Percentiles rank a stretch among this genome's conserved stretches.
Conservation (phyloP, 1,140 invertebrate species). For the Macrotrachela quadricornifera region DNA sequence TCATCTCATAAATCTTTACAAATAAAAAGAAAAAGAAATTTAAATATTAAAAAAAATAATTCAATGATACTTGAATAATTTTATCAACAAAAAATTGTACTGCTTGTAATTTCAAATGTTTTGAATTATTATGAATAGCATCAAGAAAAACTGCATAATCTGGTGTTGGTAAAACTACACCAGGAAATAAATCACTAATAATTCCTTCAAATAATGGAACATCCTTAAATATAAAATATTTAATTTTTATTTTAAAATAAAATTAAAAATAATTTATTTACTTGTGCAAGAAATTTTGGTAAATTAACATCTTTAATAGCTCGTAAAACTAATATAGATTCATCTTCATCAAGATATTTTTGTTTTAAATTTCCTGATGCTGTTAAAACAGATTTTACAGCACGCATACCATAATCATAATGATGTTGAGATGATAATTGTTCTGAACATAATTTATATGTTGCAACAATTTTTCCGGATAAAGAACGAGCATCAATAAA, state of each 20-base stretch:
- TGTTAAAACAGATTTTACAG: constrained; percentile 30
- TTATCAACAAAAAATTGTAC: constrained; percentile 29
- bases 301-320: constrained; percentile 75
- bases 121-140: constrained; percentile 26
- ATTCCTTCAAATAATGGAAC: constrained; percentile 1
- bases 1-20: constrained; percentile 30
- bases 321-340: constrained; percentile 6
- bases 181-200: constrained; percentile 5
- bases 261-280: no score
- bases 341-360: constrained; percentile 45
- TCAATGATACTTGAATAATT: constrained; percentile 24
- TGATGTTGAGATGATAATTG: constrained; percentile 32
- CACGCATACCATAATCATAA: constrained; percentile 59
- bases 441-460: constrained; percentile 29
- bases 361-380: constrained; percentile 24
- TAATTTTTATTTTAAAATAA: background rate
- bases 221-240: background rate
- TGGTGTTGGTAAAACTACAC: constrained; percentile 18
- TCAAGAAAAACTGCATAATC: constrained; percentile 40
- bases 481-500: constrained; percentile 28
- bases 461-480: constrained; percentile 29
- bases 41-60: background rate
- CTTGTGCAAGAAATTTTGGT: constrained; percentile 55
- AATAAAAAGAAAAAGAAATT: background rate
- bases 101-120: constrained; percentile 20